phyloP scores from a whole-genome alignment of 2,797 vertebrate species.

The Etheostoma nigrum region DNA sequence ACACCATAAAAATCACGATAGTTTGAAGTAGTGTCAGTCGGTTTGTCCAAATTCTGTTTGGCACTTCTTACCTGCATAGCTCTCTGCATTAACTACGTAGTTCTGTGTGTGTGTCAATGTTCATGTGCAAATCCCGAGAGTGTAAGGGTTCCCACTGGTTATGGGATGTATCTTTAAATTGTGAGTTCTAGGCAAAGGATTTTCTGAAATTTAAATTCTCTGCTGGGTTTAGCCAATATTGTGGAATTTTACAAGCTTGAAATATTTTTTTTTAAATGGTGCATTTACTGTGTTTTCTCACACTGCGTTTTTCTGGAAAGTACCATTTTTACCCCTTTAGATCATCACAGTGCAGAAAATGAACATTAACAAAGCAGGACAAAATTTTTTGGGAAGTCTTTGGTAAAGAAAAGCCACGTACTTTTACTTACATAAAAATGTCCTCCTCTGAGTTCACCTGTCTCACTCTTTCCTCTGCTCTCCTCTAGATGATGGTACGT shows the following conservation, averaged over 20 bases:
- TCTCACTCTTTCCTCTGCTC: slow-evolving; percentile 27
- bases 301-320: background rate
- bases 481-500: slow-evolving; percentile 80
- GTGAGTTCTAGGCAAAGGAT: background rate
- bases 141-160: background rate
- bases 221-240: background rate
- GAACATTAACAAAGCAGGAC: background rate
- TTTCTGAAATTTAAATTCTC: background rate
- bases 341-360: background rate
- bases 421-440: background rate
- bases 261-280: background rate
- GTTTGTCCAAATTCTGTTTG: background rate
- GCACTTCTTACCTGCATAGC: background rate
- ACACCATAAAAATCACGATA: background rate
- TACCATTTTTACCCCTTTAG: background rate
- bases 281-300: background rate
- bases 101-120: background rate
- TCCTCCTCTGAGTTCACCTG: background rate
- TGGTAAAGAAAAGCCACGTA: background rate
- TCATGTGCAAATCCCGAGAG: background rate
- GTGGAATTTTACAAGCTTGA: background rate
- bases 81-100: background rate
- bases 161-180: background rate
- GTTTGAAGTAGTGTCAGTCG: background rate
- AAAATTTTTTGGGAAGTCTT: background rate